Base-by-base conservation (phyloP, 2,888 invertebrate species). In the Nasonovia ribisnigri region DNA sequence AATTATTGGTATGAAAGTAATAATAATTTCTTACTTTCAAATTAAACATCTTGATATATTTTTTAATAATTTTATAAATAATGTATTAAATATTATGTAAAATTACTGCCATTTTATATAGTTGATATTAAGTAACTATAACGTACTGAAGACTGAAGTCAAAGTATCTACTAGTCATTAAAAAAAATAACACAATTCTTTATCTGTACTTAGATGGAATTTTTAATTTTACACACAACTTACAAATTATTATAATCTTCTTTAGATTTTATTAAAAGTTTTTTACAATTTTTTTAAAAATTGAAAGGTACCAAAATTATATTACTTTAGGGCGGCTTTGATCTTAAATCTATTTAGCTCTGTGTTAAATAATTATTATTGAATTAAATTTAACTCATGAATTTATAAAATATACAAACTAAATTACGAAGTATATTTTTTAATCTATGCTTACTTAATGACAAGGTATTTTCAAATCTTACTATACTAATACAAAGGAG, bases 141-240 rank as follows among this genome's bases (percentile, higher is more conserved):
- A 26, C 24, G 42, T 42, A 84, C 84, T 84, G 42, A 84, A 26
- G 24, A 84, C 84, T 84, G 42, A 84, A 26, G 24, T 84, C 42
- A 43, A 84, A 84, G 11, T 84, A 84, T 84, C 42, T 84, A 26
- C 84, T 84, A 84, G 84, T 84, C 84, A 84, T 84, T 84, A 84
- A 84, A 42, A 84, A 84, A 43, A 84, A 43, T 43, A 84, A 43
- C 8, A 20, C n/a, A 84, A 84, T 84, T 84, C 42, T 84, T 43
- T 84, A 26, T 5, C 20, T 77, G 77, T 77, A 77, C 36, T 36
- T 77, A 36, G 20, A 77, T 77, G 77, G 36, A 20, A 77, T 77
- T 77, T 36, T 77, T 77, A 67, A 67, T 67, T 67, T 13, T 67
- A 16, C 1, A 67, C 13, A n/a, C 11, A n/a, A 67, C n/a, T n/a